Evolutionary conservation across 2,888 invertebrate species (phyloP), one percentile per base, ranked within the genome.

Genomic region (Callyntrura sp.): DNA sequence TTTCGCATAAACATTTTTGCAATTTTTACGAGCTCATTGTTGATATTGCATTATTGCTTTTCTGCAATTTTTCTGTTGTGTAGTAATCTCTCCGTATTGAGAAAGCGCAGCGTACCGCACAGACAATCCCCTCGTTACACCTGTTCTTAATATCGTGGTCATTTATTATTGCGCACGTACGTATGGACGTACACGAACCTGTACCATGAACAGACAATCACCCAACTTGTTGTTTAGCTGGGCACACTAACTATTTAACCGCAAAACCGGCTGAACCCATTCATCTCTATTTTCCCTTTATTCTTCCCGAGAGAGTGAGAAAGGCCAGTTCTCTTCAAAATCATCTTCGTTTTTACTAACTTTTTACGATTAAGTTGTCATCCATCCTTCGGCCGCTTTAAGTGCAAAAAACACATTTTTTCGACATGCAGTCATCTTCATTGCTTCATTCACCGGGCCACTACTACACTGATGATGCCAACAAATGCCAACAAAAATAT

Each of bases 271-370:
- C 35, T 51, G 3, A 23, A 45, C 70, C 45, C 84, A 84, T 84
- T 84, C 84, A 84, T 84, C 65, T 82, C 35, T 62, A 11, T 25
- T 25, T 5, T 4, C 20, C 23, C 8, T 62, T 62, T 2, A n/a
- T 14, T 25, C 25, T 62, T 25, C 62, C n/a, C n/a, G n/a, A n/a
- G n/a, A n/a, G 62, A 62, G 62, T 60, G 25, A 62, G 17, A 60
- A 60, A 51, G 11, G 1, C 8, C 12, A 83, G 84, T 70, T 70
- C 68, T 84, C 70, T 70, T n/a, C n/a, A n/a, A n/a, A n/a, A 84
- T 84, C 35, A 70, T 35, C 70, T 84, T 84, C 70, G 51, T 62
- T 62, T 62, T 9, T 25, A 62, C 11, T 62, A n/a, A n/a, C n/a
- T n/a, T n/a, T 62, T 62, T 62, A 62, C 70, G 45, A 45, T 17